Evolutionary conservation across 2,797 vertebrate genomes (phyloP), one percentile per base, ranked within the genome.

Genomic region (Dipus sagitta): DNA sequence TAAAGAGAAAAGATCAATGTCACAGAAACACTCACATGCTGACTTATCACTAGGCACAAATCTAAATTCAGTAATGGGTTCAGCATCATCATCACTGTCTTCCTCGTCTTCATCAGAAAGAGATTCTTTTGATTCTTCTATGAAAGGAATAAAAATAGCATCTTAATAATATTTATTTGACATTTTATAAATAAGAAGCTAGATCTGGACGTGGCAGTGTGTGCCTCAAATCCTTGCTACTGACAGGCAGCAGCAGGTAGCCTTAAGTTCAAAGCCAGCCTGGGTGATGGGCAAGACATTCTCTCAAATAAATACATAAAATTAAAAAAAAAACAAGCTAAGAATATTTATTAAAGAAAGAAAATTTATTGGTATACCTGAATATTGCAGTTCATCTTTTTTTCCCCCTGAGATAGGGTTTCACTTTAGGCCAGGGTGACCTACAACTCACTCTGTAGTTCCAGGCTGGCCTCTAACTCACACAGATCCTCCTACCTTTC

Each of bases 41-140:
- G 98, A 98, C 96, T 99, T 99, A 97, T 99, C 99, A 0, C 97
- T 98, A 6, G 99, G 99, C n/a, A 99, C 99, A 88, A 99, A 99
- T 96, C 99, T 98, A 95, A 99, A 99, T 97, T 99, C 99, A 0
- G 99, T 99, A 98, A 99, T 99, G 0, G 96, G 97, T 60, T 98
- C 98, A 2, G 80, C 14, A 0, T 99, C 99, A 0, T 99, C 99
- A 21, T 99, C 99, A 0, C 98, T 98, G 7, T 98, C 98, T 0
- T 97, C 98, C 0, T 98, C 98, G 28, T 98, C 98, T 6, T 98
- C 98, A 95, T 98, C 98, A 79, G 93, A 96, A 98, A 99, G 97
- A 1, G 98, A 97, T 81, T 99, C 99, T 76, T 98, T 98, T n/a
- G 95, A 92, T 88, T 98, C 99, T 71, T 98, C 98, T 60, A 76